Evolutionary conservation across 1,140 invertebrate genomes (phyloP).

Genomic region (Bombus cullumanus): DNA sequence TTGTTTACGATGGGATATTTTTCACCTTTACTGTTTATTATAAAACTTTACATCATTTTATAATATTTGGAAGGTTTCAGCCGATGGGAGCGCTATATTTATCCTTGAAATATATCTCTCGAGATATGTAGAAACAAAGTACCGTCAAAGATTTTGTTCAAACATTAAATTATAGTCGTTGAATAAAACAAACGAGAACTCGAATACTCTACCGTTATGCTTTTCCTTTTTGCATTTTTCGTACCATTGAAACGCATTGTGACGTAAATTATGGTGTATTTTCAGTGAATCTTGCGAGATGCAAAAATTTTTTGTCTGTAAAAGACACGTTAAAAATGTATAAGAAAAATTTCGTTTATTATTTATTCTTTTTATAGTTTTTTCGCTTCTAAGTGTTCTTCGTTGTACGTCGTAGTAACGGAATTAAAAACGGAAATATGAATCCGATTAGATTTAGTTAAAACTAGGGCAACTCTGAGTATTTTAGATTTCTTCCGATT

Average conservation of each 20-base stretch:
- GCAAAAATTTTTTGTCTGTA: not conserved
- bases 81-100: too few relatives aligned
- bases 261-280: not conserved
- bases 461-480: conserved; percentile 21
- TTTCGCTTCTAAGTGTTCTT: not conserved
- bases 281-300: not conserved
- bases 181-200: not conserved
- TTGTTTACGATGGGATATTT: not conserved
- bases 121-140: too few relatives aligned
- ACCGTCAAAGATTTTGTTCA: too few relatives aligned
- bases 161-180: too few relatives aligned
- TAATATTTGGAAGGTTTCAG: too few relatives aligned
- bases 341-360: not conserved
- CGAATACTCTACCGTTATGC: not conserved
- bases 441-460: conserved; percentile 41
- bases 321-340: not conserved
- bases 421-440: conserved; percentile 22
- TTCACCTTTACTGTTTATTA: not conserved
- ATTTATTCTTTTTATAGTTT: not conserved
- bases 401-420: not conserved
- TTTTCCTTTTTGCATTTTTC: not conserved
- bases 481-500: conserved; percentile 52
- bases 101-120: too few relatives aligned
- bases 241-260: not conserved
- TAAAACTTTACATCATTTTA: not conserved